These are phyloP conservation scores for Agrenia bidenticulata DNA, from an alignment of 2,888 invertebrate species.

Conservation along the genomic window DNA sequence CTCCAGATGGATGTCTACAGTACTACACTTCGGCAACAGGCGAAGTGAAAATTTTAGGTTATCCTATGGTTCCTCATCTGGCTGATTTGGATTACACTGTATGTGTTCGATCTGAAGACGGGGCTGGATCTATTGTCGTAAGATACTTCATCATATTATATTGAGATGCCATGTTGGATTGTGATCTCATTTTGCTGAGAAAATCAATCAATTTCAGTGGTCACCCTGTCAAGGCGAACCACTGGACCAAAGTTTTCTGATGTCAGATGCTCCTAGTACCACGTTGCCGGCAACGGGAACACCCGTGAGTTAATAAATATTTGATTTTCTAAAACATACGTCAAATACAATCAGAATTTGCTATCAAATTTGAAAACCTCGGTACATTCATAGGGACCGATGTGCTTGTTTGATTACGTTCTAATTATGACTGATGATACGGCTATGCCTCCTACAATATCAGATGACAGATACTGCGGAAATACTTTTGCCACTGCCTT, in stretches of 20 bases:
- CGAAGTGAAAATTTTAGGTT: constrained; percentile 37
- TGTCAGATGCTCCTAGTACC: not conserved
- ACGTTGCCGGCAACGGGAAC: constrained; percentile 17
- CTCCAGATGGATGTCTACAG: constrained; percentile 51
- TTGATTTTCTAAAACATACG: not conserved
- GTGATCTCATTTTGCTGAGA: not conserved
- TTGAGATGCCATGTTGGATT: not conserved
- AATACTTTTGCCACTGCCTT: constrained; percentile 21
- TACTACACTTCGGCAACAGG: constrained; percentile 44
- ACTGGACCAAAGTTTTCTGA: not conserved
- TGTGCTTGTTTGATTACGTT: constrained; percentile 36
- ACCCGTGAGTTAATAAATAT: constrained; percentile 25
- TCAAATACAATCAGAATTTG: not conserved
- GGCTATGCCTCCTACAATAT: constrained; percentile 15
- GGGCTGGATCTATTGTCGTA: constrained; percentile 47
- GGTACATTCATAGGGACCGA: constrained; percentile 14
- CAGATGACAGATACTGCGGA: constrained; percentile 46
- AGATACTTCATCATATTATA: not conserved
- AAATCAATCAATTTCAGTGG: constrained; percentile 34
- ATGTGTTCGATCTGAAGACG: constrained; percentile 49
- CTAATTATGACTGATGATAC: constrained; percentile 47
- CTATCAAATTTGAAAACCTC: not conserved
- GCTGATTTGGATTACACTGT: constrained; percentile 50
- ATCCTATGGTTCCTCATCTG: constrained; percentile 46
- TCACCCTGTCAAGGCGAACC: constrained; percentile 43